Base-by-base conservation (phyloP, 2,113 vertebrate species). In the Elachura formosa region DNA sequence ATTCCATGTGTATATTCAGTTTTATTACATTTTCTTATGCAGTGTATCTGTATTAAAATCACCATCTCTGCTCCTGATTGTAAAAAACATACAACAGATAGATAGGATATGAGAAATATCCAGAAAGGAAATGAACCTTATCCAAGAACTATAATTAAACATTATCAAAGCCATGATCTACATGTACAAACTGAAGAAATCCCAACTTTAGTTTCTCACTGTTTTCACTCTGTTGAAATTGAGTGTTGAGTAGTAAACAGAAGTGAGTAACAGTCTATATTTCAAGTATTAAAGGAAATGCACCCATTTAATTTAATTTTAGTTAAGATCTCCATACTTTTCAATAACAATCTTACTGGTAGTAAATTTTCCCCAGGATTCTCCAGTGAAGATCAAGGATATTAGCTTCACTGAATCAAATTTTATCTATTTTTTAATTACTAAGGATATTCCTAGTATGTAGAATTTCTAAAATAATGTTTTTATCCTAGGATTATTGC, bases 31-130 rank as follows among this genome's bases (percentile, higher is more conserved):
- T 87, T 94, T 93, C 31, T 69, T 59, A 52, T 58, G 34, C 9
- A 49, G 21, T 31, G 10, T 92, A 96, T 97, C 86, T 82, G 66
- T 84, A 95, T 92, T 94, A 94, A 92, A 92, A 95, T 84, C 90
- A 67, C 26, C 4, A 72, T 51, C 61, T 69, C 40, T 82, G 40
- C 54, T 91, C n/a, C 56, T 45, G 61, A 67, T 36, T 46, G 40
- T 48, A 89, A n/a, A 87, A 88, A 81, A 75, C 48, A 78, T 48
- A 91, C 6, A 84, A 48, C 16, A 54, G 59, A 81, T 34, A 69
- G 23, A 52, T 45, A 90, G 56, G 52, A 89, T 90, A 93, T 89
- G 54, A 89, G 33, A 64, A 92, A 87, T 87, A 94, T 31, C 15
- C 69, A 81, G 36, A 84, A 52, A 72, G 91, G 89, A 97, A 96